Base-by-base conservation (phyloP, 2,113 vertebrate species). In the Colistium nudipinnis region DNA sequence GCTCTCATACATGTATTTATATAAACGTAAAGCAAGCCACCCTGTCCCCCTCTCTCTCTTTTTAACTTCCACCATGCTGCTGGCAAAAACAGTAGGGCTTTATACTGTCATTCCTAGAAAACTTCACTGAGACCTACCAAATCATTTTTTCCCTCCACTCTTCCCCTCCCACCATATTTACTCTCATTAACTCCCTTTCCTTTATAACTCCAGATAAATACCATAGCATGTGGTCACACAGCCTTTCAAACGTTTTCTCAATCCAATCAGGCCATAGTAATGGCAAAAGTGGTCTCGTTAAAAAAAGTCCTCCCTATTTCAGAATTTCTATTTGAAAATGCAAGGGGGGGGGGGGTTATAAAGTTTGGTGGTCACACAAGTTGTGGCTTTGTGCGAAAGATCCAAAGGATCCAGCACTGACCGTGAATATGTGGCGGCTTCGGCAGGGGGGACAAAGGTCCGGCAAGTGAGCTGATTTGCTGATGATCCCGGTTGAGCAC, bases 21-120 rank as follows among this genome's bases (percentile, higher is more conserved):
- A 20, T 64, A 11, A 27, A 17, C 27, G 33, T 57, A 25, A 13
- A 2, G 45, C 38, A 36, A 17, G 27, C 28, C 62, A 8, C 77
- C 41, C 68, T 22, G 61, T 45, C 82, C 61, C 74, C 53, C 62
- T 76, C 85, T 39, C 44, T 66, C 72, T 57, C 72, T 84, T 70
- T 75, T 59, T 48, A 44, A 33, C 85, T 70, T 72, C 74, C 77
- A 82, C 79, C 74, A 84, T 17, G 80, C 85, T 79, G 85, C 78
- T 71, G 59, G 80, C 85, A 91, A 86, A 83, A 91, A 94, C 92
- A 92, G 91, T 89, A 87, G 80, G 28, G 84, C 90, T 91, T 92
- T 93, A 93, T 94, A 69, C 62, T 89, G 87, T 90, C 77, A 88
- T 85, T 80, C 78, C 75, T 77, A 80, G 78, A 64, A 88, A 91